These are phyloP conservation scores for Epistrophe grossulariae DNA, from an alignment of 2,888 invertebrate species.

Conservation along the genomic window DNA sequence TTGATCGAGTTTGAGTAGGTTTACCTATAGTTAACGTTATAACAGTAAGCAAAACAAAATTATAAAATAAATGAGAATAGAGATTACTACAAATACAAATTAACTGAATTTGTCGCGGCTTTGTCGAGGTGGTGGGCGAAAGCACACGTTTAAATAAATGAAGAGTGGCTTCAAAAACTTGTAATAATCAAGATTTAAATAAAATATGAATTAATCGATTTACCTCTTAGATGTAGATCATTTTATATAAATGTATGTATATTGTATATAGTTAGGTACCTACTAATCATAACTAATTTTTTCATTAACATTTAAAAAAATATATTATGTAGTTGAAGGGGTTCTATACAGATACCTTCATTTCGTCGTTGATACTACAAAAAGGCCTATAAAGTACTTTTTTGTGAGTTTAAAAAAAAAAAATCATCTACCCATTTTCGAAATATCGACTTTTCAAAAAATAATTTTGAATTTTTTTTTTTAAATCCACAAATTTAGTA, in stretches of 20 bases:
- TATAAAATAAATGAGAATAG: conserved; percentile 49
- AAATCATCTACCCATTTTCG: too few species aligned
- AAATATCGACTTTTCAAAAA: too few species aligned
- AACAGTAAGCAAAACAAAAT: conserved; percentile 17
- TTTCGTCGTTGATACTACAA: too few species aligned
- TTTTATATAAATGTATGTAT: not conserved
- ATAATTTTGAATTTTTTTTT: too few species aligned
- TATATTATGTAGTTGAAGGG: too few species aligned
- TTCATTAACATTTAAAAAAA: too few species aligned
- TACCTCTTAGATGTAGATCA: not conserved
- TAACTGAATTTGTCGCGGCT: conserved; percentile 51
- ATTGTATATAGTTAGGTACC: too few species aligned
- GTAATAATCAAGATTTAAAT: conserved; percentile 29
- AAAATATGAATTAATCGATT: conserved; percentile 23
- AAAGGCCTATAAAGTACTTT: too few species aligned
- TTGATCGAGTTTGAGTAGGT: conserved; percentile 1
- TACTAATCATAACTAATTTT: too few species aligned
- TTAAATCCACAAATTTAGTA: too few species aligned
- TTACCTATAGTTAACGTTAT: not conserved
- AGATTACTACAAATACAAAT: conserved; percentile 28
- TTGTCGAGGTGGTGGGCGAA: conserved; percentile 25
- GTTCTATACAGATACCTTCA: too few species aligned
- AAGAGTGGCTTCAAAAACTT: conserved; percentile 21
- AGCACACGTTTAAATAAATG: conserved; percentile 41
- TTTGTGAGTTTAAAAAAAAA: too few species aligned